Conservation (phyloP, 2,888 invertebrate species). For the Lamellibrachia columna region DNA sequence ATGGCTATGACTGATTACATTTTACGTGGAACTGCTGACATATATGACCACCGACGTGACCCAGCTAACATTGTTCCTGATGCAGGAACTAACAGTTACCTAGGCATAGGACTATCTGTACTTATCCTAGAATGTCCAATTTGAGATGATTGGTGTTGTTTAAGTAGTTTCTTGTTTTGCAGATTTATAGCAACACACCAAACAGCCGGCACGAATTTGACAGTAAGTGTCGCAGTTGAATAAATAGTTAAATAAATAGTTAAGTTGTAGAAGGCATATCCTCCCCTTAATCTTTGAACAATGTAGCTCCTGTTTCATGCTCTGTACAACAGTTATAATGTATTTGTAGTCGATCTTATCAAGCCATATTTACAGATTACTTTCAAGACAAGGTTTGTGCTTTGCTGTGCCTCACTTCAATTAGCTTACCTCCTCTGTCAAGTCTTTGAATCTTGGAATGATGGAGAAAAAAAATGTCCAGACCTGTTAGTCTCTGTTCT, state of each 20-base stretch:
- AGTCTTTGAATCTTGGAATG: too few relatives aligned
- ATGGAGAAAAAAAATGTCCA: too few relatives aligned
- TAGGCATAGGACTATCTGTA: too few relatives aligned
- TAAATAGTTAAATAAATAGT: background rate
- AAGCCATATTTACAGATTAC: background rate
- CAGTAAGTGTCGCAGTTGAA: conserved; percentile 26
- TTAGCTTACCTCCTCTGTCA: too few relatives aligned
- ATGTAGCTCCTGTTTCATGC: background rate
- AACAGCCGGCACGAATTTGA: conserved; percentile 25
- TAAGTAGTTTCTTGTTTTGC: background rate
- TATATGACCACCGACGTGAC: background rate
- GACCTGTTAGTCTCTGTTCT: too few relatives aligned
- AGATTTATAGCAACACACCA: conserved; percentile 33
- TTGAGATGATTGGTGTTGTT: background rate
- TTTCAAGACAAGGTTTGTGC: too few relatives aligned
- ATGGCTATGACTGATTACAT: too few relatives aligned
- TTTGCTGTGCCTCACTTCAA: too few relatives aligned
- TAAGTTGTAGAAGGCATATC: background rate
- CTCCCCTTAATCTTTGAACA: background rate
- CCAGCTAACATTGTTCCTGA: background rate
- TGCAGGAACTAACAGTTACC: too few relatives aligned
- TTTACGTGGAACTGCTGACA: too few relatives aligned
- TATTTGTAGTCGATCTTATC: background rate
- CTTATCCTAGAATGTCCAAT: background rate
- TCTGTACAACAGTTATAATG: background rate